Percentiles rank a stretch among this genome's conserved stretches.
Conservation (phyloP, 1,140 invertebrate genomes). For the Campoletis sonorensis region DNA sequence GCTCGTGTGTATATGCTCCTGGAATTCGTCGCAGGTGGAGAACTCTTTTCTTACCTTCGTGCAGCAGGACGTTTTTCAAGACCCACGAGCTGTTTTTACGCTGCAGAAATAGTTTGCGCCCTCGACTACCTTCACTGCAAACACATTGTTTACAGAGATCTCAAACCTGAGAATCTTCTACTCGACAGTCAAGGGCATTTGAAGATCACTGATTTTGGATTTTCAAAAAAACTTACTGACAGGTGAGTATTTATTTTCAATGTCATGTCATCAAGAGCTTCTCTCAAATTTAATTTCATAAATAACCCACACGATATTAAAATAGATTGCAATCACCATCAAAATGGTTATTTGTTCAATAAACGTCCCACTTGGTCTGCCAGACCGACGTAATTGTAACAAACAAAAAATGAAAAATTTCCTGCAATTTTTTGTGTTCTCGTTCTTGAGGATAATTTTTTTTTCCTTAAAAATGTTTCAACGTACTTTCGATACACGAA, state of each 20-base stretch:
- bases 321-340: too few species aligned
- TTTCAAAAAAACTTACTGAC: constrained; percentile 95
- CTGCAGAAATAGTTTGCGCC: constrained; percentile 94
- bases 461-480: background rate
- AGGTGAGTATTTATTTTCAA: constrained; percentile 61
- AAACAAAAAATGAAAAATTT: too few species aligned
- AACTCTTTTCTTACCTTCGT: constrained; percentile 96
- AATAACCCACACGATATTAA: too few species aligned
- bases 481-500: background rate
- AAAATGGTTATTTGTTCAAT: too few species aligned
- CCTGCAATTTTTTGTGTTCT: too few species aligned
- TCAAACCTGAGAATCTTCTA: constrained; percentile 95
- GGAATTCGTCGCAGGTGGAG: constrained; percentile 96
- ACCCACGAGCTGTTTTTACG: constrained; percentile 92
- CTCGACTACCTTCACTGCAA: constrained; percentile 95
- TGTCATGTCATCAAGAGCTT: too few species aligned
- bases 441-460: background rate
- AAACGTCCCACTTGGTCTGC: too few species aligned
- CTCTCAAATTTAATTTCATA: too few species aligned
- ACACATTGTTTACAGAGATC: constrained; percentile 89
- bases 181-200: constrained; percentile 95
- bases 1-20: constrained; percentile 95
- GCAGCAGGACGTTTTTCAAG: constrained; percentile 94
- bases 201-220: constrained; percentile 98
- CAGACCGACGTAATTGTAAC: too few species aligned